Base-by-base conservation (phyloP, 2,888 invertebrate genomes). In the Spodoptera exigua region DNA sequence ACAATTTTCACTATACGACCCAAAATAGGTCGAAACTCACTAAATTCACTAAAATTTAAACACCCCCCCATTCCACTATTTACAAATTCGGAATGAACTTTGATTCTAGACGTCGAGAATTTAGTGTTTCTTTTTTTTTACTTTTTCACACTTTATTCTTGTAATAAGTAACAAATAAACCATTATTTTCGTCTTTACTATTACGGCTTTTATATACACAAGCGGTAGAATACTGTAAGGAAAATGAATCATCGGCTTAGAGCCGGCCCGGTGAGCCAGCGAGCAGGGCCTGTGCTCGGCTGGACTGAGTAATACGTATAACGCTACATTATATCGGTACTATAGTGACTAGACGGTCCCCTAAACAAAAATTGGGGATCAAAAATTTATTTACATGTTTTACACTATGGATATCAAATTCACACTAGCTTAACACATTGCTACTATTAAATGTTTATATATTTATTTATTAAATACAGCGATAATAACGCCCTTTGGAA, bases 281-380 rank as follows among this genome's bases (percentile, higher is more conserved):
- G 67, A 49, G 58, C 61, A 59, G 56, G 60, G 41, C 44, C 70
- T 40, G 47, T 58, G 53, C 61, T 61, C 39, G 66, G 52, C 62
- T 59, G 56, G 66, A 48, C 76, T 72, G 54, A 58, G 37, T 56
- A 49, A 72, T 73, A 70, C 68, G 71, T 65, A 65, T 72, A 44
- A 83, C 74, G 61, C 64, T 73, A 72, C 74, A 73, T 76, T 73
- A 85, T 83, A 81, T 78, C 83, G 81, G 83, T 88, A 87, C 78
- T 73, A 83, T 89, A 91, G 87, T 93, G 93, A 93, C 93, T 93
- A 93, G 93, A 93, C 78, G 71, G 74, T 78, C 91, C 89, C 88
- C 83, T 58, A 66, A 80, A 79, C 70, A 71, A 77, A 80, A 74
- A 69, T 54, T 78, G 84, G 85, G 89, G 86, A 86, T 82, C 75